phyloP scores from a whole-genome alignment of 2,113 vertebrate genomes.

The Aptenodytes forsteri region DNA sequence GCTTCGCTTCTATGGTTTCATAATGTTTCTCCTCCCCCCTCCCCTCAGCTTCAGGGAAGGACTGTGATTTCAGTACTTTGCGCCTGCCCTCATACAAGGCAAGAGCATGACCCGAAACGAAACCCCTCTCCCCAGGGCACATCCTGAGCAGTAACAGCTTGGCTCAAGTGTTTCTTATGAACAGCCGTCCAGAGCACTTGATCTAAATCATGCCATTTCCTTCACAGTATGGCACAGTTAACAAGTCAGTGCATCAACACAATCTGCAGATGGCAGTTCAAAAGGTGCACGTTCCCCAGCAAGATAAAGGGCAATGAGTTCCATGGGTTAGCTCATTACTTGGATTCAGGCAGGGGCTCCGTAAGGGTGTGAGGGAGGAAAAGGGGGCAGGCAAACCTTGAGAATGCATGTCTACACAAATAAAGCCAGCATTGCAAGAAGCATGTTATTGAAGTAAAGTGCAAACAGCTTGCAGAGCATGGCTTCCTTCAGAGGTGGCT shows the following conservation, averaged over 20 bases:
- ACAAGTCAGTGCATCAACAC: conserved; percentile 87
- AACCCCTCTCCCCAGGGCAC: conserved; percentile 97
- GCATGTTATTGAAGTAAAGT: conserved; percentile 63
- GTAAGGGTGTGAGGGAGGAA: conserved; percentile 69
- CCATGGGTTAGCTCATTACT: conserved; percentile 82
- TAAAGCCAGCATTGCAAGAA: conserved; percentile 43
- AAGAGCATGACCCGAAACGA: conserved; percentile 94
- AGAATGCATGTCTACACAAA: conserved; percentile 70
- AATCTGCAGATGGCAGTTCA: conserved; percentile 89
- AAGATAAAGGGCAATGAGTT: conserved; percentile 84
- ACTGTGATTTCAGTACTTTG: conserved; percentile 76
- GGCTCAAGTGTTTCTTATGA: conserved; percentile 99
- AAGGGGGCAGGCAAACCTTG: conserved; percentile 57
- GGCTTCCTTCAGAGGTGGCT: conserved; percentile 42
- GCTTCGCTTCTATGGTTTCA: conserved; percentile 96
- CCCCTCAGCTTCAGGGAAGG: conserved; percentile 75
- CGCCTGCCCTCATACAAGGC: conserved; percentile 88
- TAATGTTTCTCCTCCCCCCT: conserved; percentile 87
- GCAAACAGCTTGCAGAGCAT: conserved; percentile 71
- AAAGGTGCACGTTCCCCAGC: conserved; percentile 85
- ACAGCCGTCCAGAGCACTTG: conserved; percentile 84
- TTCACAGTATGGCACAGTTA: conserved; percentile 88
- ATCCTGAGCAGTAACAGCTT: conserved; percentile 99
- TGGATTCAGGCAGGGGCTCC: conserved; percentile 77
- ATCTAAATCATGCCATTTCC: conserved; percentile 90